Evolutionary conservation across 2,888 invertebrate species (phyloP), one percentile per base, ranked within the genome.

Genomic region (Cylindroiulus punctatus): DNA sequence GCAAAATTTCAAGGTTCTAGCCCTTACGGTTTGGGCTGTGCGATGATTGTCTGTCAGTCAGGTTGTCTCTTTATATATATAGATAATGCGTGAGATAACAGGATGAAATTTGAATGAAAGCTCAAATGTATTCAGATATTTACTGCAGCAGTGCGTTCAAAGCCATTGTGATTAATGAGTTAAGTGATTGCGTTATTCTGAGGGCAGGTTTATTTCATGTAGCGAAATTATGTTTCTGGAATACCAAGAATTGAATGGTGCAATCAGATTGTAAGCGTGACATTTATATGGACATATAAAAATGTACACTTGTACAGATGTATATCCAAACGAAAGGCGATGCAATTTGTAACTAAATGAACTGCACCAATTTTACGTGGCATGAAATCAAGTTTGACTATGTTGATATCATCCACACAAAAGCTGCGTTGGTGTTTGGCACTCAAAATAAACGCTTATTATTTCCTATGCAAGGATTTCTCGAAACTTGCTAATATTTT

Each of bases 61-160:
- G n/a, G n/a, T n/a, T n/a, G n/a, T n/a, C n/a, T n/a, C n/a, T n/a
- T n/a, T n/a, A n/a, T n/a, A n/a, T n/a, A n/a, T n/a, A n/a, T n/a
- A n/a, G n/a, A 26, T 76, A 30, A 76, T 76, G 10, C 14, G 76
- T 14, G 12, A 30, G 76, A 76, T 76, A 76, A 76, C 76, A 30
- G 30, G 76, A 76, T 76, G 26, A 76, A 26, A 76, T 76, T 30
- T 76, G 30, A 76, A 76, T 76, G 76, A 30, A 76, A 26, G 76
- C 76, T 76, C 76, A 76, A 30, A 26, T 76, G 76, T 22, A 14
- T 76, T 12, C 76, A 76, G 76, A 26, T n/a, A n/a, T 76, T 22
- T 76, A 76, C 22, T 76, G 30, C 76, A 76, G 8, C 12, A 22
- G 76, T 76, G 26, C 26, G 76, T 26, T 10, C 26, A 14, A 76